Evolutionary conservation across 1,140 invertebrate species (phyloP).

Genomic region (Telenomus remus): DNA sequence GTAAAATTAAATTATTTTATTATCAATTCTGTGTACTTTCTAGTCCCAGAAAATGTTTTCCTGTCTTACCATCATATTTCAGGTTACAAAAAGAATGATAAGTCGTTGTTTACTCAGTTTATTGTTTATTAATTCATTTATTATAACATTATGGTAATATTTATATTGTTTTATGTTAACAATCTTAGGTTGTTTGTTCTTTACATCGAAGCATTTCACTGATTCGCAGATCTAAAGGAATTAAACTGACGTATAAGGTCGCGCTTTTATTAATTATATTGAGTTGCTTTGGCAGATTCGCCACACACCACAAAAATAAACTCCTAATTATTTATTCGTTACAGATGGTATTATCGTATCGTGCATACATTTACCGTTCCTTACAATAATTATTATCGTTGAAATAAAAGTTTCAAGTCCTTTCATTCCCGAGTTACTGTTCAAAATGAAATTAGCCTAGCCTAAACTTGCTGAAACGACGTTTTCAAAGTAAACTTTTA

Average conservation of each 20-base stretch:
- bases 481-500: too few relatives aligned
- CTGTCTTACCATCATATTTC: too few relatives aligned
- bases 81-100: conserved; percentile 3
- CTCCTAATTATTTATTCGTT: conserved; percentile 43
- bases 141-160: conserved; percentile 56
- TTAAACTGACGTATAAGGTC: conserved; percentile 46
- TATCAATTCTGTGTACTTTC: conserved; percentile 22
- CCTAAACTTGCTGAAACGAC: neutral
- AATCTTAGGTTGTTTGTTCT: conserved; percentile 46
- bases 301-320: conserved; percentile 48
- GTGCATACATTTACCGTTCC: conserved; percentile 33
- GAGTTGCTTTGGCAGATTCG: conserved; percentile 39
- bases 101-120: conserved; percentile 38
- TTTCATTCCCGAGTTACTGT: conserved; percentile 14
- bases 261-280: conserved; percentile 50
- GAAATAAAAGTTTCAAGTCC: conserved; percentile 16
- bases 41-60: neutral
- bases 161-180: conserved; percentile 53
- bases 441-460: conserved; percentile 2
- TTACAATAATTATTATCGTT: conserved; percentile 26
- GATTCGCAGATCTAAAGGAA: conserved; percentile 53
- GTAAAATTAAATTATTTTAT: conserved; percentile 55
- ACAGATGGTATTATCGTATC: conserved; percentile 51
- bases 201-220: conserved; percentile 56
- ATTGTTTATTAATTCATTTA: conserved; percentile 46